These are phyloP conservation scores for Apostichopus japonicus DNA, from an alignment of 35 echinoderm and acorn worm species.

Conservation along the genomic window DNA sequence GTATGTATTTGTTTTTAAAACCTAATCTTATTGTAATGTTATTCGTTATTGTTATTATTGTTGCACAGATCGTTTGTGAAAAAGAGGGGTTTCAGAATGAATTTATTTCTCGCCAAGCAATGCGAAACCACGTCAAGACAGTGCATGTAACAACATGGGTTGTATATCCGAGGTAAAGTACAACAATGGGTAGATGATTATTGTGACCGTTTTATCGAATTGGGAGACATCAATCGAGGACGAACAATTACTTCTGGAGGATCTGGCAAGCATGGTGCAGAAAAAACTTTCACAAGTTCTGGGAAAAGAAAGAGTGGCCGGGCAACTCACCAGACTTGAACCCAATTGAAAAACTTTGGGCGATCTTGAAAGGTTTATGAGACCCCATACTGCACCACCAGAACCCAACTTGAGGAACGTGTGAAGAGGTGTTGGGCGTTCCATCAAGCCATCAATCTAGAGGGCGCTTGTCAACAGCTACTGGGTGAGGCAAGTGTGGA, in stretches of 20 bases:
- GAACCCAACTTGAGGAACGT: slow-evolving; percentile 20
- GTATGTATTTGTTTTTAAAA: too few species aligned
- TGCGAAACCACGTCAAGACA: background rate
- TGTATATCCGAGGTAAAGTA: background rate
- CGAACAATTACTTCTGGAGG: background rate
- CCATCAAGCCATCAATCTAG: slow-evolving; percentile 24
- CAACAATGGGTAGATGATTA: background rate
- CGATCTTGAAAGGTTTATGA: slow-evolving; percentile 45
- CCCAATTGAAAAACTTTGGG: slow-evolving; percentile 22
- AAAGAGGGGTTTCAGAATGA: too few species aligned
- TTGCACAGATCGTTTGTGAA: too few species aligned
- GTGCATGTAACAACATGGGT: background rate
- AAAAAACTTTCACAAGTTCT: background rate
- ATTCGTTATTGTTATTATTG: too few species aligned
- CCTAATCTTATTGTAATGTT: too few species aligned
- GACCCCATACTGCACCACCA: slow-evolving; percentile 23
- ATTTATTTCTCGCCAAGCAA: too few species aligned
- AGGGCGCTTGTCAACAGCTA: slow-evolving; percentile 38
- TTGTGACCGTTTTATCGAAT: background rate
- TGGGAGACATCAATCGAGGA: background rate
- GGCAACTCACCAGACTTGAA: slow-evolving; percentile 44
- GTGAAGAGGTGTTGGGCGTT: slow-evolving; percentile 24
- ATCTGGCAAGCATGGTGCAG: background rate
- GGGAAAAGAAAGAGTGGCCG: slow-evolving; percentile 28
- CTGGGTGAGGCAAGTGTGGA: slow-evolving; percentile 41